Evolutionary conservation across 64 coral and sea anemone species (phyloP).

Genomic region (Actinia tenebrosa): DNA sequence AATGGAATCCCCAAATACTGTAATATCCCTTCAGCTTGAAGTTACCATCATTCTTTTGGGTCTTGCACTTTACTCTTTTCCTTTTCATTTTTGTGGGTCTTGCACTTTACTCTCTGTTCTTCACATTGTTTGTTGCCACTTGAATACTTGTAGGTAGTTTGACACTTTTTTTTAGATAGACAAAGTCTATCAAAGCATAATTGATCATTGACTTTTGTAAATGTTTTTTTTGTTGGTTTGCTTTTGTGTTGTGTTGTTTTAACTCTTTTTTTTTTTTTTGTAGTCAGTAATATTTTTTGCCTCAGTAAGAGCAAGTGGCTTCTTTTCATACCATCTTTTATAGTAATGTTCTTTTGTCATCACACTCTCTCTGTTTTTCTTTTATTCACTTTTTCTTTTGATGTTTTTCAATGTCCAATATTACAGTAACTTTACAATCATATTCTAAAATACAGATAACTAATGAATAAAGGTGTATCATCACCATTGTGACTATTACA

Average conservation of each 20-base stretch:
- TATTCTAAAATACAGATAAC: neutral
- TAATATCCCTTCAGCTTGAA: neutral
- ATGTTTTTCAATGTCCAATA: conserved; percentile 19
- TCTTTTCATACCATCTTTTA: conserved; percentile 28
- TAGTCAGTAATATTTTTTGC: conserved; percentile 5
- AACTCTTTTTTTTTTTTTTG: neutral
- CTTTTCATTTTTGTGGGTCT: neutral
- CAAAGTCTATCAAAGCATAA: conserved; percentile 13
- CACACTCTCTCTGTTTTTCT: conserved; percentile 11
- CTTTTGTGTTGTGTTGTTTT: conserved; percentile 16
- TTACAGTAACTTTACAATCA: conserved; percentile 12
- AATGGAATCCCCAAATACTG: neutral
- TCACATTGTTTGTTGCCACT: neutral
- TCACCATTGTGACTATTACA: no score
- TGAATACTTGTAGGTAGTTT: neutral
- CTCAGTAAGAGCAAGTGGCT: neutral
- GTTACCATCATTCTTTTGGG: neutral
- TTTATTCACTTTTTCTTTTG: conserved; percentile 13
- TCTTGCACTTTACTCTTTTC: neutral
- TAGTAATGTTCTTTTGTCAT: conserved; percentile 5
- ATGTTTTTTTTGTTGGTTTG: conserved; percentile 34
- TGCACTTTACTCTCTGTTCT: neutral
- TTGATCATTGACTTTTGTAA: conserved; percentile 56
- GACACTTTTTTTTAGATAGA: neutral
- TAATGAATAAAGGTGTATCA: neutral